A percentile compares a stretch with the other conserved stretches of the same genome.
Evolutionary conservation across 2,113 vertebrate species (phyloP).

Genomic region (Dasyornis broadbenti): DNA sequence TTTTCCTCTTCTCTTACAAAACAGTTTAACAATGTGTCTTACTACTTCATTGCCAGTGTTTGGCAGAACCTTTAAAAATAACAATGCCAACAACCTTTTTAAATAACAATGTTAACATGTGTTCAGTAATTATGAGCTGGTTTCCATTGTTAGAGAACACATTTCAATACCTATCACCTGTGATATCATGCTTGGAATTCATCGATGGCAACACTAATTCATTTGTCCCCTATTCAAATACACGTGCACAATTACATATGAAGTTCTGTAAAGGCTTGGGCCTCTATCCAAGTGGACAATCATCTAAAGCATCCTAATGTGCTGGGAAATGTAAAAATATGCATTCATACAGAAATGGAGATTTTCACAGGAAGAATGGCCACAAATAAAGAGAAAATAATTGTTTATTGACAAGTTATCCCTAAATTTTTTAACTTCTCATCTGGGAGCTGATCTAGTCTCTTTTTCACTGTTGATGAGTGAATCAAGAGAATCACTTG

Average conservation of each 20-base stretch:
- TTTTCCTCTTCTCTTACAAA: not conserved
- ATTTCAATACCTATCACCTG: not conserved
- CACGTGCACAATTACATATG: not conserved
- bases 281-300: not conserved
- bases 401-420: not conserved
- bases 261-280: not conserved
- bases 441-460: not conserved
- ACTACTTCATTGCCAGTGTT: not conserved
- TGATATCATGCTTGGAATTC: not conserved
- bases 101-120: constrained; percentile 33
- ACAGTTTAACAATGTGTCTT: not conserved
- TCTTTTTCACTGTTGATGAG: not conserved
- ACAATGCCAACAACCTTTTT: constrained; percentile 11
- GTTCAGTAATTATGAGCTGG: not conserved
- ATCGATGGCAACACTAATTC: not conserved
- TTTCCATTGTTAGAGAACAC: not conserved
- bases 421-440: not conserved
- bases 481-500: not conserved
- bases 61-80: constrained; percentile 4
- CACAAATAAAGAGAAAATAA: not conserved
- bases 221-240: not conserved
- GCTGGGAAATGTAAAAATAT: not conserved
- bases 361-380: not conserved
- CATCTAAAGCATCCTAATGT: not conserved
- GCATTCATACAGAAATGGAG: not conserved